These are phyloP conservation scores for Platysternon megacephalum DNA, from an alignment of 2,113 vertebrate species.

Conservation along the genomic window DNA sequence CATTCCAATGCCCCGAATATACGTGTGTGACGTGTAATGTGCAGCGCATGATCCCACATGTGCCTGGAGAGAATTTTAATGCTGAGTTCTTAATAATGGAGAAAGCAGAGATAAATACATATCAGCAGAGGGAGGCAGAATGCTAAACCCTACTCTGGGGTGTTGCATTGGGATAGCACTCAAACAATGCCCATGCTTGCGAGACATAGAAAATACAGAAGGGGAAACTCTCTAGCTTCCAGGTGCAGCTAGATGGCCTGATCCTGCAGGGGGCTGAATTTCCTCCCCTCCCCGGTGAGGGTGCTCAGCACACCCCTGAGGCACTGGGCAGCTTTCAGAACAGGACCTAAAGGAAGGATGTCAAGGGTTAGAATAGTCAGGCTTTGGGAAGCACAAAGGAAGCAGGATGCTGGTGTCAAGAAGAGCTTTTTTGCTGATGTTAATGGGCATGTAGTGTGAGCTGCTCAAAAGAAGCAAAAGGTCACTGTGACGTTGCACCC, in stretches of 20 bases:
- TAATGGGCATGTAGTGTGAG: not conserved
- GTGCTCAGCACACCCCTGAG: not conserved
- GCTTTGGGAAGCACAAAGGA: not conserved
- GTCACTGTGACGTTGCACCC: not conserved
- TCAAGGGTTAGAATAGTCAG: accelerated
- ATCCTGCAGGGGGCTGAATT: accelerated
- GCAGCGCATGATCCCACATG: not conserved
- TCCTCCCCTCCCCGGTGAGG: no score
- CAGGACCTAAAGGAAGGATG: not conserved
- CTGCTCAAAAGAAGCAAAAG: conserved; percentile 19
- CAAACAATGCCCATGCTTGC: accelerated
- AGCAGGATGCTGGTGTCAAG: not conserved
- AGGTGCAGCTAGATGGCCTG: accelerated
- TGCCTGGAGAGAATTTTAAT: not conserved
- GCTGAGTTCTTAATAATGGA: not conserved
- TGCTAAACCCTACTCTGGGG: accelerated
- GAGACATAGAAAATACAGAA: accelerated
- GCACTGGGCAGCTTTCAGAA: not conserved
- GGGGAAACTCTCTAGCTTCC: not conserved
- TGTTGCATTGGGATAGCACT: accelerated
- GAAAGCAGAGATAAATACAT: not conserved
- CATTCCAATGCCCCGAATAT: not conserved
- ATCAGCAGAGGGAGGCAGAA: not conserved
- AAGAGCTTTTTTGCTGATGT: not conserved
- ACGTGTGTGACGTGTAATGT: not conserved